Base-by-base conservation (phyloP, 2,797 vertebrate genomes). In the Danio choprae region DNA sequence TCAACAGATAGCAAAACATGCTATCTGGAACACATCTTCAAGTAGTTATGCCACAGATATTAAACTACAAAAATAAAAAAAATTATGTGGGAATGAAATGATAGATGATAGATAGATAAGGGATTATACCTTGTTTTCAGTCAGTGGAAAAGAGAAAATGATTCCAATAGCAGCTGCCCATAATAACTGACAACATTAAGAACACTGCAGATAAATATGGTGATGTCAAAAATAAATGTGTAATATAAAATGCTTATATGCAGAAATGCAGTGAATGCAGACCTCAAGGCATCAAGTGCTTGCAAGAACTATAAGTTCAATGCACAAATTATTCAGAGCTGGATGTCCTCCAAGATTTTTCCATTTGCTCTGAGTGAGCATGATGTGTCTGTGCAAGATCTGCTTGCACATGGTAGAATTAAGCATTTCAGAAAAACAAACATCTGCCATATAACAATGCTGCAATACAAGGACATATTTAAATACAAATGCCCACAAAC, bases 281-380 rank as follows among this genome's bases (percentile, higher is more conserved):
- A 73, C 16, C 56, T 77, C 78, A 7, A 80, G 63, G 6, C 71
- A 86, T 5, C 6, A 63, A 6, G 79, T 85, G 29, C 9, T 77
- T 15, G 62, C 68, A 2, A 70, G 44, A 58, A 76, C 65, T 77
- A 60, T 70, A 71, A 82, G n/a, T 80, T 83, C 55, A n/a, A 6
- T 81, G 38, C 71, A 40, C 68, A 80, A 71, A 29, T 79, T 6
- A 86, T 85, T 36, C 83, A 87, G 36, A 84, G 81, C 77, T 84
- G 80, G 18, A 48, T 44, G 2, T 84, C 70, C 40, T 69, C 77
- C 13, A 79, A 81, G 50, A 65, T 71, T 41, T 29, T 7, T n/a
- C 67, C 70, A 11, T 38, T 41, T 12, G 63, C 46, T 11, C 36
- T 84, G 65, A 7, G 70, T 81, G 0, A 18, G 5, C 41, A 65